Conservation (phyloP, 2,888 invertebrate genomes). For the Macrophya annulata region DNA sequence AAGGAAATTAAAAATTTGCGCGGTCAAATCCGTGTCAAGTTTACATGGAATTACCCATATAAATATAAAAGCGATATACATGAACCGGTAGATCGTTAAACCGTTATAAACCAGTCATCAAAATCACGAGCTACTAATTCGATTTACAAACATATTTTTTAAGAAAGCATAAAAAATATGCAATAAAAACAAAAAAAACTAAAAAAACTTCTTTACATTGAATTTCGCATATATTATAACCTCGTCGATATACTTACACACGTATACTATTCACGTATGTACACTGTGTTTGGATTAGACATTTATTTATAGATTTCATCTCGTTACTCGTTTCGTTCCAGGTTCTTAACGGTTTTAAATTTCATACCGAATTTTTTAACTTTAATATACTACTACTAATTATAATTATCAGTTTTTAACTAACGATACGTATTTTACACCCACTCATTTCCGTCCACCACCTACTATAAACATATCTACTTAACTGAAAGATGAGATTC, state of each 20-base stretch:
- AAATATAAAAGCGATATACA: no score
- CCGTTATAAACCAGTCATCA: no score
- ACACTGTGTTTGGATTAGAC: not conserved
- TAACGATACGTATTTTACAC: not conserved
- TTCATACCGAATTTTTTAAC: not conserved
- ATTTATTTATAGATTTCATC: not conserved
- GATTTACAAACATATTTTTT: no score
- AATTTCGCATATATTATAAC: not conserved
- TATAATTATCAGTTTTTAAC: not conserved
- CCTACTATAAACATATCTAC: not conserved
- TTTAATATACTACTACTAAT: not conserved
- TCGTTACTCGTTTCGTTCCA: not conserved
- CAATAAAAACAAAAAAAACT: no score
- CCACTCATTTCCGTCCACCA: not conserved
- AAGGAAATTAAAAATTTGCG: no score
- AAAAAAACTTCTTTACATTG: no score
- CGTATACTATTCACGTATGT: not conserved
- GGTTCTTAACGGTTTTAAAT: not conserved
- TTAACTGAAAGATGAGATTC: not conserved
- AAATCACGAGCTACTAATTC: no score
- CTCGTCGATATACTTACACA: no score
- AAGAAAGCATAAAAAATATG: no score
- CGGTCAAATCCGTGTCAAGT: no score
- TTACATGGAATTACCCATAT: no score
- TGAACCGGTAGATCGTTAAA: no score